A percentile compares a stretch with the other conserved stretches of the same genome.
phyloP scores from a whole-genome alignment of 2,888 invertebrate genomes.

The Automeris io region DNA sequence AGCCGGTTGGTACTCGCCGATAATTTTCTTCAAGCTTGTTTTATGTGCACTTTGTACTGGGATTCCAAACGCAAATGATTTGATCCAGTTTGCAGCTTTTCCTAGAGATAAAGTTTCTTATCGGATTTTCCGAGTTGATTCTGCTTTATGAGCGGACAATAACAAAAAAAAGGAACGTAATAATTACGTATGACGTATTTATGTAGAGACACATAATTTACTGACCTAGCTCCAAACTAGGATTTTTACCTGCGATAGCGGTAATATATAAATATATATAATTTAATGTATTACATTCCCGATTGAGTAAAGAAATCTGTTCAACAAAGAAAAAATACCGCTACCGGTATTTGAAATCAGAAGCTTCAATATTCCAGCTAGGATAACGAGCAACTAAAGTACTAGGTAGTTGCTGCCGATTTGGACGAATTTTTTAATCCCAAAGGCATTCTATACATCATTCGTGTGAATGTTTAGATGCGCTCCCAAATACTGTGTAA shows the following conservation, averaged over 20 bases:
- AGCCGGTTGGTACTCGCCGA: conserved; percentile 44
- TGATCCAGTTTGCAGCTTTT: conserved; percentile 45
- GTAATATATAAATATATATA: too few relatives aligned
- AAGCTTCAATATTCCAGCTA: background rate
- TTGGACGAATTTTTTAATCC: background rate
- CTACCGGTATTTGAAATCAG: too few relatives aligned
- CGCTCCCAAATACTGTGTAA: background rate
- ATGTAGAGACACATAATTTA: too few relatives aligned
- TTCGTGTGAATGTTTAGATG: background rate
- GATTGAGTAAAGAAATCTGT: too few relatives aligned
- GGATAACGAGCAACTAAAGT: background rate
- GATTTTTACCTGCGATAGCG: too few relatives aligned
- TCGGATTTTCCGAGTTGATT: background rate
- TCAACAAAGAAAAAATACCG: too few relatives aligned
- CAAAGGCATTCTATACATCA: background rate
- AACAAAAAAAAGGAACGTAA: too few relatives aligned
- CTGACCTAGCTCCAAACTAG: too few relatives aligned
- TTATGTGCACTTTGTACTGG: conserved; percentile 46
- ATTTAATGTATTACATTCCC: too few relatives aligned
- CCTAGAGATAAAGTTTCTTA: conserved; percentile 5
- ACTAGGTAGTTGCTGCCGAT: too few relatives aligned
- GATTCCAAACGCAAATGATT: conserved; percentile 49
- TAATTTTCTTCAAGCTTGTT: conserved; percentile 60
- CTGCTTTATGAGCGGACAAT: too few relatives aligned
- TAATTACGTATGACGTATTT: too few relatives aligned